Evolutionary conservation across 2,113 vertebrate species (phyloP).

Genomic region (Microcebus tavaratra): DNA sequence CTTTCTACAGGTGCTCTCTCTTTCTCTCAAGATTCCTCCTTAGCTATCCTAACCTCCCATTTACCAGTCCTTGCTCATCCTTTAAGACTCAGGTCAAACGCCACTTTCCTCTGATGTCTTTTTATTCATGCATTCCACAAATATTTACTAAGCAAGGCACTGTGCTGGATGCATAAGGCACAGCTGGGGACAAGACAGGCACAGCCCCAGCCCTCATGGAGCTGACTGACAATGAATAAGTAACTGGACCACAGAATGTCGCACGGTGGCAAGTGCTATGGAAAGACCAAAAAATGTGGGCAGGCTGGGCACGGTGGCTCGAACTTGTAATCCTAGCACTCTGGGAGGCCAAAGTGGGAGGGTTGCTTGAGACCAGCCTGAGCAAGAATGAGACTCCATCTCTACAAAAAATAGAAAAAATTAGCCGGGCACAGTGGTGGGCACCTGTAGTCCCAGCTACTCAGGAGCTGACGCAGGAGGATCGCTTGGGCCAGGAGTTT

Average conservation of each 20-base stretch:
- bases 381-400: too few relatives aligned
- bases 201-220: background rate
- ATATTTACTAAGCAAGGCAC: conserved; percentile 10
- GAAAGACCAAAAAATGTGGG: background rate
- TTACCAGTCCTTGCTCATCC: background rate
- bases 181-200: background rate
- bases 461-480: too few relatives aligned
- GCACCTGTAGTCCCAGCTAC: too few relatives aligned
- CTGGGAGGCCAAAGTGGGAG: too few relatives aligned
- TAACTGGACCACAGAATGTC: background rate
- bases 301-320: too few relatives aligned
- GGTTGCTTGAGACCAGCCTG: too few relatives aligned
- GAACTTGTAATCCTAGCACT: too few relatives aligned
- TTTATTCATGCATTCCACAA: conserved; percentile 25
- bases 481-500: too few relatives aligned
- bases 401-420: too few relatives aligned
- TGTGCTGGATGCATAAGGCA: background rate
- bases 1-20: background rate
- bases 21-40: background rate
- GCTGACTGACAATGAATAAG: background rate
- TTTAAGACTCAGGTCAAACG: conserved; percentile 7
- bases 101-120: background rate
- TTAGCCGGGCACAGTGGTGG: too few relatives aligned
- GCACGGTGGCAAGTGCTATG: background rate
- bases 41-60: background rate